Conservation (phyloP, 2,113 vertebrate genomes). For the Piaya cayana region DNA sequence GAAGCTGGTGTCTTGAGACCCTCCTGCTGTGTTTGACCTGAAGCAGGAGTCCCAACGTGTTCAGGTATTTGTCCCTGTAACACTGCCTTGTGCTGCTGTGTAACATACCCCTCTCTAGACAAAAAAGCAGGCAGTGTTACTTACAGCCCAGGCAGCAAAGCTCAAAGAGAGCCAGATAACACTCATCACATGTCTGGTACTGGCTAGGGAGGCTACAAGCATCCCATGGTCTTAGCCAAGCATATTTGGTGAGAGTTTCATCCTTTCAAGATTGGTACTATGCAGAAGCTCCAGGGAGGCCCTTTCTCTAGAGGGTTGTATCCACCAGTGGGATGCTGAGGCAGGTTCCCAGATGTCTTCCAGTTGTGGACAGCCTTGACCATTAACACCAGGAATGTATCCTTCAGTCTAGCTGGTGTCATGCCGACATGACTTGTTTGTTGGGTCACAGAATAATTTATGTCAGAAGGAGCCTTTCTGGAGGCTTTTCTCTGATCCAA, state of each 20-base stretch:
- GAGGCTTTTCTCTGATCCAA: background rate
- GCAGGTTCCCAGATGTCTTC: background rate
- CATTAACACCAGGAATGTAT: background rate
- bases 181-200: background rate
- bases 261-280: background rate
- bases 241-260: background rate
- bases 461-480: background rate
- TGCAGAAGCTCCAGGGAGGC: background rate
- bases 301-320: background rate
- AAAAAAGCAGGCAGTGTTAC: background rate
- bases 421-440: background rate
- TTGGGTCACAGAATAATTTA: background rate
- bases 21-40: background rate
- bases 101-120: background rate
- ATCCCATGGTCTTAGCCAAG: background rate
- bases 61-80: background rate
- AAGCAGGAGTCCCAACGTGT: background rate
- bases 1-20: background rate
- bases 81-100: background rate
- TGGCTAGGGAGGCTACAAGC: background rate
- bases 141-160: background rate
- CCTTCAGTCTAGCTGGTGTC: background rate
- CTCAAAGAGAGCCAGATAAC: background rate
- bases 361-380: background rate
- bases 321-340: rapidly evolving